Percentiles rank a stretch among this genome's conserved stretches.
Evolutionary conservation across 2,888 invertebrate genomes (phyloP).

Genomic region (Exocentrus adspersus): DNA sequence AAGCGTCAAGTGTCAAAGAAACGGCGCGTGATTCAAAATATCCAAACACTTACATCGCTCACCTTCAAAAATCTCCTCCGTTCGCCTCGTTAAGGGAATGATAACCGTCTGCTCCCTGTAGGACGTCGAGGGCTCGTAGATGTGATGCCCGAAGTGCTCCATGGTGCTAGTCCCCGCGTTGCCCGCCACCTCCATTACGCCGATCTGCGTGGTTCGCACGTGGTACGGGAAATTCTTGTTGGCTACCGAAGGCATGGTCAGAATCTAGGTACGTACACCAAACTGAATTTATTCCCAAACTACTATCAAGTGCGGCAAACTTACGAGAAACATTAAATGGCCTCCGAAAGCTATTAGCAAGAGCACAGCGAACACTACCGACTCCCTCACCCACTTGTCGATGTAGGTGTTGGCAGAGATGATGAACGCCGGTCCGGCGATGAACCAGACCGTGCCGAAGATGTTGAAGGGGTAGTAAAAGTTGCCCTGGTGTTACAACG

Average conservation of each 20-base stretch:
- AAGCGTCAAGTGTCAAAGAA: no score
- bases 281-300: background rate
- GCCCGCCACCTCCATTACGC: constrained; percentile 70
- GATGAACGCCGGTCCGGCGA: constrained; percentile 83
- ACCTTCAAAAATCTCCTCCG: constrained; percentile 69
- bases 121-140: constrained; percentile 68
- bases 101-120: constrained; percentile 69
- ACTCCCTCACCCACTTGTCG: constrained; percentile 82
- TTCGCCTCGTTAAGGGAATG: constrained; percentile 72
- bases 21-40: no score
- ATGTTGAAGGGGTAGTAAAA: constrained; percentile 88
- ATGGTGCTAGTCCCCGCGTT: constrained; percentile 66
- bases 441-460: constrained; percentile 87
- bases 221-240: constrained; percentile 93
- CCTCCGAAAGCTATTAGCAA: constrained; percentile 72
- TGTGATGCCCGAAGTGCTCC: constrained; percentile 72
- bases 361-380: constrained; percentile 74
- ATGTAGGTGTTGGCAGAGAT: constrained; percentile 82
- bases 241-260: constrained; percentile 86
- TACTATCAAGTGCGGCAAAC: constrained; percentile 39
- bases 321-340: constrained; percentile 74
- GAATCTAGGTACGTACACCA: constrained; percentile 66
- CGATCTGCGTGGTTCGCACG: constrained; percentile 85
- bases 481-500: constrained; percentile 64
- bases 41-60: no score